phyloP scores from a whole-genome alignment of 2,113 vertebrate species.

The Rhinolophus sinicus region DNA sequence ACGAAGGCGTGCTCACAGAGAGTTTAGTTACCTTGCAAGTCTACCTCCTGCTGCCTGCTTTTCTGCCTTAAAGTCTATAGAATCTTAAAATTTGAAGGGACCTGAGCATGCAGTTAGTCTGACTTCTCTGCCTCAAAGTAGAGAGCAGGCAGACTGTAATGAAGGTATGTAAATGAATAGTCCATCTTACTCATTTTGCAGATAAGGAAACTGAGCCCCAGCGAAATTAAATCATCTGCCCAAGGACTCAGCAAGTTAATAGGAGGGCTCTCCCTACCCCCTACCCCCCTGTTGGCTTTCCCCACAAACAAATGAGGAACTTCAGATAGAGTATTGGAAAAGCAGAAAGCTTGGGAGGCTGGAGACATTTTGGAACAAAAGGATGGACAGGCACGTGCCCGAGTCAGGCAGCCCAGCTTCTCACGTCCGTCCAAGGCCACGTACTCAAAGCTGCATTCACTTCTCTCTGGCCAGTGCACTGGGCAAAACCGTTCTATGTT shows the following conservation, averaged over 20 bases:
- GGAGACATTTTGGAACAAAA: background rate
- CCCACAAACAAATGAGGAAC: background rate
- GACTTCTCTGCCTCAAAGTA: background rate
- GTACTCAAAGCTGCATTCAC: background rate
- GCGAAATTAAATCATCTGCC: background rate
- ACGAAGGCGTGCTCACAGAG: background rate
- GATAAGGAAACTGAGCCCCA: background rate
- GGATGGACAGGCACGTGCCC: background rate
- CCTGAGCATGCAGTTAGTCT: background rate
- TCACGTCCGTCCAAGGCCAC: rapidly evolving
- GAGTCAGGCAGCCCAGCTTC: background rate
- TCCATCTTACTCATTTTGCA: background rate
- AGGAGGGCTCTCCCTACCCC: background rate
- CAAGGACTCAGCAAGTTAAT: background rate
- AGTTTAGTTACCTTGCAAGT: background rate
- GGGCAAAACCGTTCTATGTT: background rate
- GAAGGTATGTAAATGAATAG: background rate
- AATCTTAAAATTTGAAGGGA: background rate
- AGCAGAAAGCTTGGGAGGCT: background rate
- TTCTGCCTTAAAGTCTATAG: background rate
- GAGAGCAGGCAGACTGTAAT: background rate
- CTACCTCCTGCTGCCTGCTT: background rate
- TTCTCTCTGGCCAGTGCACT: background rate
- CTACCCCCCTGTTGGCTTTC: background rate
- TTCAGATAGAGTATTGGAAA: background rate